A percentile compares a stretch with the other conserved stretches of the same genome.
phyloP scores from a whole-genome alignment of 2,113 vertebrate genomes.

The Taurulus bubalis region DNA sequence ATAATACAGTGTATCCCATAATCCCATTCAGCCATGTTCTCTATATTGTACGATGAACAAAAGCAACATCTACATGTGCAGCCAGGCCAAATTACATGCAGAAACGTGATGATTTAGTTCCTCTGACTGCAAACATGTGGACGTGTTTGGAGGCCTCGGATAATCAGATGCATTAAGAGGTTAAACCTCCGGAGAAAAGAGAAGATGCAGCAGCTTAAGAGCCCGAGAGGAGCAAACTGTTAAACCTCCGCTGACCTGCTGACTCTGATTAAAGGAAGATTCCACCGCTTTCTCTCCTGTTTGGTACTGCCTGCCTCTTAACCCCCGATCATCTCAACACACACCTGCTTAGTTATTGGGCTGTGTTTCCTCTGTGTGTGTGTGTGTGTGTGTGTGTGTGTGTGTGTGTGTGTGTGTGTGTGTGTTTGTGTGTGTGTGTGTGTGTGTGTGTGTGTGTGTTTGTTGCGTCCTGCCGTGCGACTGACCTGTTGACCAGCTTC shows the following conservation, averaged over 20 bases:
- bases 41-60: no score
- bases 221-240: slow-evolving; percentile 22
- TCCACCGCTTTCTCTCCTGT: slow-evolving; percentile 39
- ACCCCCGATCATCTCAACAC: slow-evolving; percentile 1
- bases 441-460: slow-evolving; percentile 48
- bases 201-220: slow-evolving; percentile 1
- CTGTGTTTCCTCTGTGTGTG: slow-evolving; percentile 19
- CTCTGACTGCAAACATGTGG: no score
- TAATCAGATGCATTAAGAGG: background rate
- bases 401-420: slow-evolving; percentile 41
- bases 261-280: slow-evolving; percentile 57
- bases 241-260: slow-evolving; percentile 50
- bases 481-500: slow-evolving; percentile 65
- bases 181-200: background rate
- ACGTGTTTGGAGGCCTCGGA: background rate
- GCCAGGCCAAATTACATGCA: no score
- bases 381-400: slow-evolving; percentile 51
- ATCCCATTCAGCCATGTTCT: no score
- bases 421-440: slow-evolving; percentile 50
- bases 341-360: background rate
- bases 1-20: background rate
- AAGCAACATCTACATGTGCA: no score
- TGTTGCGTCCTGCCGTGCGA: slow-evolving; percentile 51
- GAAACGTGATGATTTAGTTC: no score
- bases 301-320: slow-evolving; percentile 12